phyloP scores from a whole-genome alignment of 2,113 vertebrate genomes.

The Lates calcarifer region DNA sequence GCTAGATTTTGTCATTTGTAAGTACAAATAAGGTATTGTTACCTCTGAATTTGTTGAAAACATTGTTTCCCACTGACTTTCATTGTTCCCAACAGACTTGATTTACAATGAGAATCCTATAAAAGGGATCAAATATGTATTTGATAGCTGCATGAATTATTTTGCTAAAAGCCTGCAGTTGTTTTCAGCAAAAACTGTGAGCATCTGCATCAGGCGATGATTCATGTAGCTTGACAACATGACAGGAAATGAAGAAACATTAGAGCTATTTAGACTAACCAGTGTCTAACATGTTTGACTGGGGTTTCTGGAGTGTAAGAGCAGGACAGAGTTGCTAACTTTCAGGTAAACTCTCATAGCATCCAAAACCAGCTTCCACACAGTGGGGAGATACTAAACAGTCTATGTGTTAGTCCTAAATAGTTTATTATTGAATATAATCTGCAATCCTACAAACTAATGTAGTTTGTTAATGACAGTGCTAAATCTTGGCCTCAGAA shows the following conservation, averaged over 20 bases:
- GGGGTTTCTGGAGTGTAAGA: neutral
- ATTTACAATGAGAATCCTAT: neutral
- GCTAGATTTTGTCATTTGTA: no score
- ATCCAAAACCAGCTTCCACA: no score
- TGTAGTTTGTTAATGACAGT: no score
- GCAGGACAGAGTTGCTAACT: neutral
- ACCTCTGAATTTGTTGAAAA: no score
- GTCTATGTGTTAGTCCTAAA: neutral
- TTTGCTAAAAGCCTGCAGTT: neutral
- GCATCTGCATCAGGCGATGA: no score
- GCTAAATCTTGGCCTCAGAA: no score
- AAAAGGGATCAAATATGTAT: no score
- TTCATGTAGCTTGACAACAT: no score
- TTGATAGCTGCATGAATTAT: neutral
- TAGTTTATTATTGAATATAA: neutral
- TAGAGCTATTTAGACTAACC: no score
- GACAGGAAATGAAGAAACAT: neutral
- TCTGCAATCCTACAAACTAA: neutral
- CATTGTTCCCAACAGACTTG: neutral
- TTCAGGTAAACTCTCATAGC: neutral
- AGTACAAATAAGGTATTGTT: no score
- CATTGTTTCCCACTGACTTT: no score
- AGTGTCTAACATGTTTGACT: neutral
- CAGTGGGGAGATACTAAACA: no score
- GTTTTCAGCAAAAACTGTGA: neutral